Evolutionary conservation across 2,113 vertebrate genomes (phyloP), one percentile per base, ranked within the genome.

Genomic region (Phodopus roborovskii): DNA sequence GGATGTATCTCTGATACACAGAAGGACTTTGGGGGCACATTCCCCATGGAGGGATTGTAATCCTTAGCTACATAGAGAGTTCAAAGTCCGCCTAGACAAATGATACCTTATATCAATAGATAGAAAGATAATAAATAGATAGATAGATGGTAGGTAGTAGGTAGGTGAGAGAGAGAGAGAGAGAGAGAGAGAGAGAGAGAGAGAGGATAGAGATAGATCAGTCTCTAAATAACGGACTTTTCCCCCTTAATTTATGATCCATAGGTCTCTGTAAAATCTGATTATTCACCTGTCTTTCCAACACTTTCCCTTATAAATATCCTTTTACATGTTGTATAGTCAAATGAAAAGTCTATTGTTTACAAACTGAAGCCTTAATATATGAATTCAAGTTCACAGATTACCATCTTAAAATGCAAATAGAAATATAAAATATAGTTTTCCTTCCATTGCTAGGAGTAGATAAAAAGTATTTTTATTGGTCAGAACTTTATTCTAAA

Each of bases 401-500:
- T 87, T 30, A 9, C 22, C 56, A 82, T 13, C n/a, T 96, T 90
- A 91, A 64, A 77, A 89, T 78, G 33, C 13, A 94, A 42, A 70
- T 33, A 83, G 3, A 16, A 87, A 62, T 88, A 85, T 68, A 92
- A 97, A 75, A 56, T 70, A 82, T 3, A 4, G 4, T 64, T 17
- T 92, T 77, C 16, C 19, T 92, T 74, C 73, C 5, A 12, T 66
- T 39, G 73, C 19, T 62, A 62, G 3, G 4, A 26, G 36, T 71
- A 92, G 90, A 68, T 88, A 88, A 73, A 15, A 20, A 33, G 68
- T 60, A 64, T 24, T 39, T 70, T 75, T 33, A 83, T 58, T 45
- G 10, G 16, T 48, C 94, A 91, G 84, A 93, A 84, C 50, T 53
- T 15, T 71, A 92, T 93, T 92, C 24, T 66, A 91, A 90, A 74